Evolutionary conservation across 2,888 invertebrate genomes (phyloP), one percentile per base, ranked within the genome.

Genomic region (Hoplodrina ambigua): DNA sequence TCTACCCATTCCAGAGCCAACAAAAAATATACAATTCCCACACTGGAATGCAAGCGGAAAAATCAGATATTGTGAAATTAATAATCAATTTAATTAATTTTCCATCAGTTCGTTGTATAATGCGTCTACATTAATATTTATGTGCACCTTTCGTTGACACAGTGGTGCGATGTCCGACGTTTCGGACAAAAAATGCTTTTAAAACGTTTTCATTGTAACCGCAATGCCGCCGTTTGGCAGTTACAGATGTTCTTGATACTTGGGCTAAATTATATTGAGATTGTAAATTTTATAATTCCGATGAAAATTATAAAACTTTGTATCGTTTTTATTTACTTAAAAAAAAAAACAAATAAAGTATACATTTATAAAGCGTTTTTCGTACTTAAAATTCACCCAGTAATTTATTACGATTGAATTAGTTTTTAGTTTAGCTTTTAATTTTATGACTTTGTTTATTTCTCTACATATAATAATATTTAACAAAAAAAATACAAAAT

Each of bases 181-280:
- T 67, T 77, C 65, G 65, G 80, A 89, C 88, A 90, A 92, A 91
- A 92, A 92, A 89, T 75, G 69, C 69, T 81, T 89, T 89, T 86
- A 88, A 91, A 90, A 88, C 78, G 84, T 80, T 87, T 86, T 86
- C 90, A 90, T 91, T 92, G 91, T 89, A 84, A 85, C 85, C 85
- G 85, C 84, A 72, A 87, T 84, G 86, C 87, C 85, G 88, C 82
- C 72, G 75, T 77, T 66, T 79, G 56, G 30, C 37, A 19, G 58
- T 8, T 13, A 41, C 46, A 2, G 57, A 66, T 25, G 13, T 7
- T 86, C 68, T 89, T 88, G 88, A 85, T 85, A 84, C 79, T 88
- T 82, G 58, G 1, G n/a, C 46, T 46, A 15, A 46, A 46, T 17
- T 5, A 46, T 17, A 17, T 41, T 41, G 11, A 13, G 3, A 41